Percentiles rank a stretch among this genome's conserved stretches.
These are phyloP conservation scores for Camelus bactrianus DNA, from an alignment of 2,113 vertebrate species.

Conservation along the genomic window DNA sequence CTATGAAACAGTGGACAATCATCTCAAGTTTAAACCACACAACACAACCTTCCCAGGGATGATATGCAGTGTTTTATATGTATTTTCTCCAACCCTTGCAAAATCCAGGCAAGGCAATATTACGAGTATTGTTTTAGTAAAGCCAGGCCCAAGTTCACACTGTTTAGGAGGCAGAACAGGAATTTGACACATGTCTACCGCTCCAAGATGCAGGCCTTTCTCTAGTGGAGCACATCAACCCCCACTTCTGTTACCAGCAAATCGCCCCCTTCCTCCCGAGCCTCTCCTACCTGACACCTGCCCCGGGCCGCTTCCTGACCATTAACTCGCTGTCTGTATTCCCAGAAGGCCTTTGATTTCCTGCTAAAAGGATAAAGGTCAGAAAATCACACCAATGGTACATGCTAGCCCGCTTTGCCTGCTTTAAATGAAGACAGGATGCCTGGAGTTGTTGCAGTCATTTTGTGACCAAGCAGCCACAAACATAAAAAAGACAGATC, in stretches of 20 bases:
- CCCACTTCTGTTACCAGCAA: not conserved
- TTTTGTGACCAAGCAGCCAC: not conserved
- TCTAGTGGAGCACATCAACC: not conserved
- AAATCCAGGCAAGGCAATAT: not conserved
- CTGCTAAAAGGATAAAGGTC: not conserved
- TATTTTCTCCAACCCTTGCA: not conserved
- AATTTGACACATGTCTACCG: not conserved
- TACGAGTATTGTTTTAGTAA: not conserved
- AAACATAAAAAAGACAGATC: not conserved
- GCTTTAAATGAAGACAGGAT: not conserved
- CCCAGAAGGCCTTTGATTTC: not conserved
- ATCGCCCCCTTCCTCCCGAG: not conserved
- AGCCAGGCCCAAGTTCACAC: not conserved
- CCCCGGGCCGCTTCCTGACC: not conserved
- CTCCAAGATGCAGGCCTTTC: not conserved
- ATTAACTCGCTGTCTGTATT: not conserved
- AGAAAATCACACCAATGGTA: not conserved
- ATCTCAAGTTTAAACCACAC: constrained; percentile 44
- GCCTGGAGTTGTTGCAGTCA: not conserved
- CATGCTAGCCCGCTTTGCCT: not conserved
- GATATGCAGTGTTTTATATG: not conserved
- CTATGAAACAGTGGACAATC: not conserved
- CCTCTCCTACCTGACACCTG: not conserved
- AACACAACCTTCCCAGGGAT: not conserved
- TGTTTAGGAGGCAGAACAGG: not conserved